Percentiles rank a stretch among this genome's conserved stretches.
phyloP scores from a whole-genome alignment of 2,797 vertebrate genomes.

The Falco biarmicus region DNA sequence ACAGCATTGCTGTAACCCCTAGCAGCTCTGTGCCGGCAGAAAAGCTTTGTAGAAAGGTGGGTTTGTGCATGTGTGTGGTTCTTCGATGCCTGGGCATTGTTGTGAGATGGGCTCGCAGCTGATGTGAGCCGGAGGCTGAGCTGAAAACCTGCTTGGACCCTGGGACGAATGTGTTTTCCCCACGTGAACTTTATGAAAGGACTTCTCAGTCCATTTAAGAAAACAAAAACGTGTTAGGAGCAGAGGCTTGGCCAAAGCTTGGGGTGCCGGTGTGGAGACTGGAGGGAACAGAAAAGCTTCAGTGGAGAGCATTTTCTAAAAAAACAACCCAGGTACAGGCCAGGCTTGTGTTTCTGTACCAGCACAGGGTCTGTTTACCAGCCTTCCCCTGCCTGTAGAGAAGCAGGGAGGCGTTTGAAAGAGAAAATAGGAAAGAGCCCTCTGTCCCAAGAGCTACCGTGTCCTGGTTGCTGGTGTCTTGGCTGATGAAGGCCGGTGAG shows the following conservation, averaged over 20 bases:
- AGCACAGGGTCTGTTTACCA: neutral
- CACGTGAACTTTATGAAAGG: slow-evolving; percentile 62
- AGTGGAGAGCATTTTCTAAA: slow-evolving; percentile 58
- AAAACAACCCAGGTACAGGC: slow-evolving; percentile 52
- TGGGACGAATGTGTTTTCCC: neutral
- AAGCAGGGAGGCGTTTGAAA: neutral
- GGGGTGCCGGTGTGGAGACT: neutral
- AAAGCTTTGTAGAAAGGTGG: neutral
- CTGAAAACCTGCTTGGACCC: neutral
- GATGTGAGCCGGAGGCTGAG: neutral
- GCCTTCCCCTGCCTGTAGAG: neutral
- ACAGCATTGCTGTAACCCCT: neutral
- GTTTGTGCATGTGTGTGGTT: neutral
- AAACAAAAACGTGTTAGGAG: slow-evolving; percentile 69
- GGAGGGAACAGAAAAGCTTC: slow-evolving; percentile 64
- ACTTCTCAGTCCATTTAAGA: slow-evolving; percentile 61
- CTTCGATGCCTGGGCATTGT: neutral
- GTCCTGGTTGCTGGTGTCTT: neutral
- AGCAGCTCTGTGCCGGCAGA: neutral
- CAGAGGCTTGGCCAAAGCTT: slow-evolving; percentile 56
- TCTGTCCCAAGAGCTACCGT: neutral
- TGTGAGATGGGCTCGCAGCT: neutral
- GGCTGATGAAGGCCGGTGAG: neutral
- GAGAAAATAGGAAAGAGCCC: neutral
- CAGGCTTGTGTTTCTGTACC: slow-evolving; percentile 34